Percentiles rank a stretch among this genome's conserved stretches.
These are phyloP conservation scores for Paraplagusia blochii DNA, from an alignment of 2,113 vertebrate species.

Conservation along the genomic window DNA sequence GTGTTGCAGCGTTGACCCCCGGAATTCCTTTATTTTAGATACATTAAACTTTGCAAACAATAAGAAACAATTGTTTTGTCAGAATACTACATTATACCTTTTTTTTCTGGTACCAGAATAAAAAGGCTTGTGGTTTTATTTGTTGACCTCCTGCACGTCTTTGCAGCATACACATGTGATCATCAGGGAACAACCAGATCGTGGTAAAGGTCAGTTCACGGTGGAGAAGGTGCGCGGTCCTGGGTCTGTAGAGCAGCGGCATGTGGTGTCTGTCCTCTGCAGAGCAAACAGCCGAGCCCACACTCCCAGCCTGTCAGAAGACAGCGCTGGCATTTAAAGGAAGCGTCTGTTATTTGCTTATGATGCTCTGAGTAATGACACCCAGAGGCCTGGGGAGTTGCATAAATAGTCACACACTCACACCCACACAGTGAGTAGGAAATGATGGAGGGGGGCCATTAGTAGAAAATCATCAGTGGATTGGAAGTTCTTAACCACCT, in stretches of 20 bases:
- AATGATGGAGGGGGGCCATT: conserved; percentile 55
- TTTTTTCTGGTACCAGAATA: no score
- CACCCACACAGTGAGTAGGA: conserved; percentile 33
- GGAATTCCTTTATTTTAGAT: no score
- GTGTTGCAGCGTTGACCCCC: no score
- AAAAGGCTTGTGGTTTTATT: no score
- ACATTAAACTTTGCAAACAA: no score
- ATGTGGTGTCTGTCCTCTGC: not conserved
- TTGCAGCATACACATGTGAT: conserved; percentile 7
- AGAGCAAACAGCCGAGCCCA: conserved; percentile 38
- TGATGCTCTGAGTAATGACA: conserved; percentile 75
- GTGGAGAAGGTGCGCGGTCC: conserved; percentile 35
- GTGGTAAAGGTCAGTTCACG: conserved; percentile 24
- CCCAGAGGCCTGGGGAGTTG: conserved; percentile 41
- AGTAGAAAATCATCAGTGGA: conserved; percentile 43
- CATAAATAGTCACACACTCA: conserved; percentile 41
- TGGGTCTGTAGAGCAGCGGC: conserved; percentile 9
- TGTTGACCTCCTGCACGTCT: no score
- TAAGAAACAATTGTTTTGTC: no score
- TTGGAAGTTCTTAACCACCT: conserved; percentile 44
- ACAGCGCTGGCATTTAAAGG: conserved; percentile 70
- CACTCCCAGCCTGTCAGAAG: conserved; percentile 70
- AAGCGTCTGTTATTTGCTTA: conserved; percentile 79
- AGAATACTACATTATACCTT: no score
- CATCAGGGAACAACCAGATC: conserved; percentile 14